Percentiles rank a stretch among this genome's conserved stretches.
These are phyloP conservation scores for Egretta garzetta DNA, from an alignment of 2,113 vertebrate species.

Conservation along the genomic window DNA sequence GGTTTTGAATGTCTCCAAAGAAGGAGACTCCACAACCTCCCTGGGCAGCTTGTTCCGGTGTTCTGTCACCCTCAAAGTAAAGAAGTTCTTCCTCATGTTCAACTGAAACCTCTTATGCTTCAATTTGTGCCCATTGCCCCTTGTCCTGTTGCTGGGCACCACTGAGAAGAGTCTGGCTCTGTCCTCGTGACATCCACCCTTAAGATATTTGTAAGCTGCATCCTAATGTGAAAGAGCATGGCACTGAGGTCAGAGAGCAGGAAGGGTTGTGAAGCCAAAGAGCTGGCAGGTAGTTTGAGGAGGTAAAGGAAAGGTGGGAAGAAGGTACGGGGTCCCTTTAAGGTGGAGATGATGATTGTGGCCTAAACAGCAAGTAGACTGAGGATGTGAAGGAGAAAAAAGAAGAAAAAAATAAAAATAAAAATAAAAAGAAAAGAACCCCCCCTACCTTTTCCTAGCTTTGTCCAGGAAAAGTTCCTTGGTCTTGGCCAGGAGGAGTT, in stretches of 20 bases:
- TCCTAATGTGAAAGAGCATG: not conserved
- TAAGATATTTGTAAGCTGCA: not conserved
- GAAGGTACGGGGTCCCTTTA: not conserved
- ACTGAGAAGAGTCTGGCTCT: no score
- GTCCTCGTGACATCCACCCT: no score
- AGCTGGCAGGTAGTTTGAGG: not conserved
- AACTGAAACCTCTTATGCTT: no score
- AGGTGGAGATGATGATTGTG: not conserved
- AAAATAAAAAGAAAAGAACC: no score
- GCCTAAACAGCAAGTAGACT: not conserved
- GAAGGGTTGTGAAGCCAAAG: not conserved
- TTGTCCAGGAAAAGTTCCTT: not conserved
- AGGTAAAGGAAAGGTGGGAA: not conserved
- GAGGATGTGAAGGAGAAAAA: not conserved
- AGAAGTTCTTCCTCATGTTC: no score
- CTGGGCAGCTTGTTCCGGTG: no score
- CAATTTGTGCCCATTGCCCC: no score
- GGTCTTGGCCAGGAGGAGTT: not conserved
- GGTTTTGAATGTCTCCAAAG: no score
- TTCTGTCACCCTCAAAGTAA: no score
- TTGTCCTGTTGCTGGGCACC: no score
- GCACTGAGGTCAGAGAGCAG: accelerated
- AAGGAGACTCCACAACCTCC: no score
- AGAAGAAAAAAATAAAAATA: no score
- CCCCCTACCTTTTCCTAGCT: not conserved